phyloP scores from a whole-genome alignment of 2,113 vertebrate species.

The Podiceps cristatus region DNA sequence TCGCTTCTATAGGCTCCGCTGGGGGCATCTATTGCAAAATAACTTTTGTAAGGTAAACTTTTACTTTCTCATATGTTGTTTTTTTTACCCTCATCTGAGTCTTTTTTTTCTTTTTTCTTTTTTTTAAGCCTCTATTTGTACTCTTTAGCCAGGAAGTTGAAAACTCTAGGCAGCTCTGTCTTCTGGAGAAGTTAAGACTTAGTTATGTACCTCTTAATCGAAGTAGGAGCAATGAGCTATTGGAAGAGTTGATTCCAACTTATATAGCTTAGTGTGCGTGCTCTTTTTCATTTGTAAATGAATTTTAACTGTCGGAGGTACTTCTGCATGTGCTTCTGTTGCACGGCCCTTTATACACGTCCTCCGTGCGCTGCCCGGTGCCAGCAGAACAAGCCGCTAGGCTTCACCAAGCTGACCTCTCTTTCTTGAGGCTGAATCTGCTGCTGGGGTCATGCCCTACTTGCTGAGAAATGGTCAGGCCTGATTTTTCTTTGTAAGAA shows the following conservation, averaged over 20 bases:
- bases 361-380: rapidly evolving
- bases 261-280: rapidly evolving
- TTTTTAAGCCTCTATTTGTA: neutral
- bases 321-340: rapidly evolving
- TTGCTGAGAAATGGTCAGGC: neutral
- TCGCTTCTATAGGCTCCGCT: neutral
- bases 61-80: neutral
- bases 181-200: neutral
- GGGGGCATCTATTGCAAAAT: neutral
- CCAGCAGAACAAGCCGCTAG: neutral
- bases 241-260: neutral
- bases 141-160: neutral
- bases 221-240: neutral
- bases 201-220: neutral
- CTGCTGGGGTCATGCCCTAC: rapidly evolving
- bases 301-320: neutral
- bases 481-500: neutral
- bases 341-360: neutral
- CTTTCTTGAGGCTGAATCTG: neutral
- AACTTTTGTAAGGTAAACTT: neutral
- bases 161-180: neutral
- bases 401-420: neutral
- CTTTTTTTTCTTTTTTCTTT: neutral
- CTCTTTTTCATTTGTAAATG: neutral
- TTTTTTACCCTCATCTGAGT: neutral